Percentiles rank a stretch among this genome's conserved stretches.
phyloP scores from a whole-genome alignment of 2,888 invertebrate species.

The Harpalus rubripes region DNA sequence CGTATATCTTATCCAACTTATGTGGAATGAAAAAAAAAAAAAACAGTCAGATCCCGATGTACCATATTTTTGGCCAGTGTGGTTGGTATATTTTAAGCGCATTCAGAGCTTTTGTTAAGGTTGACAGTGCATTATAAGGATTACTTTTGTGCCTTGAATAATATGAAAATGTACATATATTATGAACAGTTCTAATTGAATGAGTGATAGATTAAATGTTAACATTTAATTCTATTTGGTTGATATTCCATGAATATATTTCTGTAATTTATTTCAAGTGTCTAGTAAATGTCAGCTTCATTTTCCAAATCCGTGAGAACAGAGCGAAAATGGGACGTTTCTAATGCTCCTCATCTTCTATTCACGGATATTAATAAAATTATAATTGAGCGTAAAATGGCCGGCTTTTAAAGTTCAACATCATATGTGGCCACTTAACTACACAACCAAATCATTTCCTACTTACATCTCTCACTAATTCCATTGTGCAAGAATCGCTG shows the following conservation, averaged over 20 bases:
- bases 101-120: no score
- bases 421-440: neutral
- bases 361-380: slow-evolving; percentile 7
- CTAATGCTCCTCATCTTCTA: neutral
- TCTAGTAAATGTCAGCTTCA: slow-evolving; percentile 5
- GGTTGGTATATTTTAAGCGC: no score
- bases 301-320: slow-evolving; percentile 2
- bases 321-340: neutral
- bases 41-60: no score
- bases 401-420: neutral
- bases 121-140: no score
- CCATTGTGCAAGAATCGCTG: neutral
- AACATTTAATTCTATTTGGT: neutral
- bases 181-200: neutral
- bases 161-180: neutral
- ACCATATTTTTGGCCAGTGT: no score
- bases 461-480: neutral
- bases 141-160: no score
- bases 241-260: neutral
- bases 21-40: no score
- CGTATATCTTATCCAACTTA: no score
- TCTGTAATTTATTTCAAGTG: neutral
- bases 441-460: slow-evolving; percentile 1
- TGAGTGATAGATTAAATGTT: neutral
- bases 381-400: slow-evolving; percentile 2